Conservation (phyloP, 2,888 invertebrate species). For the Netelia virgata region DNA sequence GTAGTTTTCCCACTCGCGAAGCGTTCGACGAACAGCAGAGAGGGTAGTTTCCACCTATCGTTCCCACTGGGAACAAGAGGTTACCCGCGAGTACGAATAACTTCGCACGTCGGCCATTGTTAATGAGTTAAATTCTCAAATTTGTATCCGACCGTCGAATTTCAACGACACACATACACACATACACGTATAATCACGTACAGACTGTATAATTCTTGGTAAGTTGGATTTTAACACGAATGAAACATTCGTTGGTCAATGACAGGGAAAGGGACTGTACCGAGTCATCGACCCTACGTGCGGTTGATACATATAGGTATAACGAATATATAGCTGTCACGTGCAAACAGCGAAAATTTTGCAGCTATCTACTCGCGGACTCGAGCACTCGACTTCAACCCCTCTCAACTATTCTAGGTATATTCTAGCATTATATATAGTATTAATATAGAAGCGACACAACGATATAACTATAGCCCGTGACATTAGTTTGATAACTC, state of each 20-base stretch:
- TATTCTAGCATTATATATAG: not conserved
- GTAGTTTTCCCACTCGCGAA: slow-evolving; percentile 12
- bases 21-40: slow-evolving; percentile 16
- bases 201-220: slow-evolving; percentile 49
- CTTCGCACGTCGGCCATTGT: slow-evolving; percentile 60
- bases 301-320: not conserved
- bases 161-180: not conserved
- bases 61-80: slow-evolving; percentile 45
- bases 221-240: slow-evolving; percentile 53
- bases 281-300: not conserved
- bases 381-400: not conserved
- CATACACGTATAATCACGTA: not conserved
- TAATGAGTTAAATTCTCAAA: slow-evolving; percentile 72
- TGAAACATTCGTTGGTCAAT: slow-evolving; percentile 54
- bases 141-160: slow-evolving; percentile 40
- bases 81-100: slow-evolving; percentile 34
- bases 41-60: slow-evolving; percentile 29
- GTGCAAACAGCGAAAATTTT: not conserved
- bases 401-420: not conserved
- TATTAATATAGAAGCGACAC: not conserved
- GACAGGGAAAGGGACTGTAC: not conserved
- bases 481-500: slow-evolving; percentile 78
- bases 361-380: not conserved
- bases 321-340: not conserved
- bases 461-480: slow-evolving; percentile 60